Evolutionary conservation across 2,113 vertebrate species (phyloP), one percentile per base, ranked within the genome.

Genomic region (Mystacornis crossleyi): DNA sequence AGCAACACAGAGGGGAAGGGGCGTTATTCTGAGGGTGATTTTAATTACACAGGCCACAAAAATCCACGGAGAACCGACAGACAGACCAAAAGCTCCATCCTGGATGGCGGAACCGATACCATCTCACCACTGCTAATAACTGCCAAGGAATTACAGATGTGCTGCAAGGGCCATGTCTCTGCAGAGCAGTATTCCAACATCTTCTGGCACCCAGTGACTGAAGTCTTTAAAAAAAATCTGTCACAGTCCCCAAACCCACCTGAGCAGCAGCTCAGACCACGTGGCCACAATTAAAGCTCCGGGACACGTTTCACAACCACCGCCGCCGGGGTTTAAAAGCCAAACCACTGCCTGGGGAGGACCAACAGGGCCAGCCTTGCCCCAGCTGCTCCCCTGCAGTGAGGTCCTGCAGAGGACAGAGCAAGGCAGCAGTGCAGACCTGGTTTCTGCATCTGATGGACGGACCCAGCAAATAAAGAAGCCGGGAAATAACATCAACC

Each of bases 201-300:
- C 54, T 62, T 13, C 2, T 12, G 83, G 55, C 12, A 34, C 16
- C 42, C 64, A 23, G 12, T 2, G 86, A 66, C 3, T 54, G 62
- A 48, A 65, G 18, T 14, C 64, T 29, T 43, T n/a, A 31, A 24
- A 71, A 78, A 15, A n/a, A 5, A 21, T 34, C 26, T 60, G 36
- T 12, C 67, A 40, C 5, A 20, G 60, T 3, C 70, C 50, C 29
- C 19, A 78, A 40, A 40, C 3, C 24, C 0, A 9, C 48, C 77
- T 40, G 7, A 36, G 24, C 4, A 7, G n/a, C 82, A 45, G 61
- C 4, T 2, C 2, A 1, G 0, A 33, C 9, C 65, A n/a, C 0
- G 6, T 19, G 65, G 65, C 28, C 72, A 36, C 60, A 11, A 14
- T 8, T 28, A 48, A 42, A 71, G 14, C 34, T 12, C 61, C 2